Conservation (phyloP, 2,888 invertebrate genomes). For the Cantharis flavilabris region DNA sequence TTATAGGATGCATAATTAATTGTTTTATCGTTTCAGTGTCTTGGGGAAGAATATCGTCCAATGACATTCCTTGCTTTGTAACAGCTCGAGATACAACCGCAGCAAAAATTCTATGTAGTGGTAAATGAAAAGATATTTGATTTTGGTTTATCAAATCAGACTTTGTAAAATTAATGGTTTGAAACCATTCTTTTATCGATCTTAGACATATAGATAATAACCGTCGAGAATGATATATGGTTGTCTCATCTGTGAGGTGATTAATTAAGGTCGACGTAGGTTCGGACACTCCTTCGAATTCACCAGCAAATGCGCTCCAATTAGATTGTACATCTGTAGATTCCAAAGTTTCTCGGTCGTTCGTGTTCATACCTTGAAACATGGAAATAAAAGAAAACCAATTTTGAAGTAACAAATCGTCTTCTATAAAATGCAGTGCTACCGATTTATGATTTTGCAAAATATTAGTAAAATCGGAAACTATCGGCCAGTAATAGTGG, state of each 20-base stretch:
- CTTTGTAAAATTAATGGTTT: constrained; percentile 75
- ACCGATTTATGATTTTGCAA: constrained; percentile 86
- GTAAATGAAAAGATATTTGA: constrained; percentile 95
- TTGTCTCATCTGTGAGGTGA: constrained; percentile 77
- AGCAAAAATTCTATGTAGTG: constrained; percentile 92
- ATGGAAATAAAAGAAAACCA: constrained; percentile 94
- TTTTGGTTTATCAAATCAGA: constrained; percentile 69
- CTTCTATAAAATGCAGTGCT: constrained; percentile 85
- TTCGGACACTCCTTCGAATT: constrained; percentile 94
- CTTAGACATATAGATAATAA: constrained; percentile 77
- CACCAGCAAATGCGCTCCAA: constrained; percentile 97
- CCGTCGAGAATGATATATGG: constrained; percentile 74
- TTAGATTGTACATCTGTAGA: constrained; percentile 98
- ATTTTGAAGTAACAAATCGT: constrained; percentile 88
- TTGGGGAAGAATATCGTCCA: constrained; percentile 77
- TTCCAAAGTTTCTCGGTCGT: constrained; percentile 84
- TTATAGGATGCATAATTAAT: constrained; percentile 87
- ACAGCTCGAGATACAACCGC: constrained; percentile 88
- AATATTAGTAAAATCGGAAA: constrained; percentile 95
- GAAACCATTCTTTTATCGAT: constrained; percentile 86
- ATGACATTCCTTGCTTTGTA: constrained; percentile 74
- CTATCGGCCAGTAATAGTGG: constrained; percentile 97
- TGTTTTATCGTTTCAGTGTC: constrained; percentile 76
- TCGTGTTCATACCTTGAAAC: constrained; percentile 98
- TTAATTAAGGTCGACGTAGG: constrained; percentile 97